phyloP scores from a whole-genome alignment of 2,113 vertebrate species.

The Elgaria multicarinata region DNA sequence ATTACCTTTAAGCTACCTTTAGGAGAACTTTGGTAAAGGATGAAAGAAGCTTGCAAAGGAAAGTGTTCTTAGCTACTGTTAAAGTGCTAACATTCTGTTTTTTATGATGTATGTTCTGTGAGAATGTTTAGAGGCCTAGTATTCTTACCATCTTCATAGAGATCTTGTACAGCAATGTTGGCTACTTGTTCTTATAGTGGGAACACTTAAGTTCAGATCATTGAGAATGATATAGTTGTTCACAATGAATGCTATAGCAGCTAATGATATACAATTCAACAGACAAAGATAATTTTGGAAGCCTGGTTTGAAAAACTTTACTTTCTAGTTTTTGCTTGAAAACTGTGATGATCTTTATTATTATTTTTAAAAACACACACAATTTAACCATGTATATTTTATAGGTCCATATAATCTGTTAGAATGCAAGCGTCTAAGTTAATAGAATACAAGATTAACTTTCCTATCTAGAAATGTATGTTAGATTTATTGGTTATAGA shows the following conservation, averaged over 20 bases:
- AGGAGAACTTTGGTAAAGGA: neutral
- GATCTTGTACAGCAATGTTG: neutral
- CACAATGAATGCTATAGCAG: neutral
- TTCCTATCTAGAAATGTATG: neutral
- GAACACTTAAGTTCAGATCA: neutral
- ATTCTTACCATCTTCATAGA: neutral
- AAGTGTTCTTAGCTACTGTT: neutral
- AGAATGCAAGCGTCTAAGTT: neutral
- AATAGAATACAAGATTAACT: neutral
- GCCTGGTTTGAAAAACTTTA: slow-evolving; percentile 3
- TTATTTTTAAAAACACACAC: neutral
- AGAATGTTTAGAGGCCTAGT: slow-evolving; percentile 1
- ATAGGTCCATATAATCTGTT: neutral
- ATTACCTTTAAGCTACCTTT: neutral
- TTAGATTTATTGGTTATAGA: neutral
- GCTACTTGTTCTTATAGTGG: neutral
- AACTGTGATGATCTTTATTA: neutral
- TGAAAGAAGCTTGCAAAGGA: neutral
- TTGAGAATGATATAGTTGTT: neutral
- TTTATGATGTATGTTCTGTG: slow-evolving; percentile 16
- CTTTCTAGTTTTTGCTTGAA: neutral
- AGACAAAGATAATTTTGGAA: neutral
- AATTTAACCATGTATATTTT: too few relatives aligned
- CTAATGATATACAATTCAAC: neutral
- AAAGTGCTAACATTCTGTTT: neutral